These are phyloP conservation scores for Pseudocheirus occidentalis DNA, from an alignment of 2,797 vertebrate species.

Conservation along the genomic window DNA sequence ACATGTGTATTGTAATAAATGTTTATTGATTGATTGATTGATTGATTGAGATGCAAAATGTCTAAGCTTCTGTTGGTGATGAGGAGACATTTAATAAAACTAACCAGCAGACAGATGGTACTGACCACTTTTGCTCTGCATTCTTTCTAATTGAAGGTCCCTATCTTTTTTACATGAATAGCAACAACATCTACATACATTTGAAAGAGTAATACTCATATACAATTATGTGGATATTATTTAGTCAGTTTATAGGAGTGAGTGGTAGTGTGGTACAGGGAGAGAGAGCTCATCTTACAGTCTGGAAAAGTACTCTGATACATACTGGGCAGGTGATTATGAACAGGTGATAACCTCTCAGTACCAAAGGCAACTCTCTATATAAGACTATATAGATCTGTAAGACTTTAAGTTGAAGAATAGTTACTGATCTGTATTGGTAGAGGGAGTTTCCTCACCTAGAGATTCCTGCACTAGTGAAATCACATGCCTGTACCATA, in stretches of 20 bases:
- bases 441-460: not conserved
- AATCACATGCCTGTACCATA: not conserved
- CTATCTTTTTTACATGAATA: not conserved
- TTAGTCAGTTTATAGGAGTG: not conserved
- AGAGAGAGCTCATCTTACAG: not conserved
- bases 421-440: not conserved
- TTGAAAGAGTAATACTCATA: not conserved
- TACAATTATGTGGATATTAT: not conserved
- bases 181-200: not conserved
- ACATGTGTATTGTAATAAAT: too few species aligned
- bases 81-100: not conserved
- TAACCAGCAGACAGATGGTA: not conserved
- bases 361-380: not conserved
- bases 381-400: not conserved
- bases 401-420: not conserved
- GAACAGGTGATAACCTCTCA: not conserved
- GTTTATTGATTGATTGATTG: not conserved
- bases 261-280: not conserved
- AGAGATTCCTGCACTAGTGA: not conserved
- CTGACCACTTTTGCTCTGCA: not conserved
- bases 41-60: not conserved
- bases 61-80: not conserved
- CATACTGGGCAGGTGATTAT: not conserved
- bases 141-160: not conserved
- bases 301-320: not conserved